Base-by-base conservation (phyloP, 2,113 vertebrate genomes). In the Sebastes fasciatus region DNA sequence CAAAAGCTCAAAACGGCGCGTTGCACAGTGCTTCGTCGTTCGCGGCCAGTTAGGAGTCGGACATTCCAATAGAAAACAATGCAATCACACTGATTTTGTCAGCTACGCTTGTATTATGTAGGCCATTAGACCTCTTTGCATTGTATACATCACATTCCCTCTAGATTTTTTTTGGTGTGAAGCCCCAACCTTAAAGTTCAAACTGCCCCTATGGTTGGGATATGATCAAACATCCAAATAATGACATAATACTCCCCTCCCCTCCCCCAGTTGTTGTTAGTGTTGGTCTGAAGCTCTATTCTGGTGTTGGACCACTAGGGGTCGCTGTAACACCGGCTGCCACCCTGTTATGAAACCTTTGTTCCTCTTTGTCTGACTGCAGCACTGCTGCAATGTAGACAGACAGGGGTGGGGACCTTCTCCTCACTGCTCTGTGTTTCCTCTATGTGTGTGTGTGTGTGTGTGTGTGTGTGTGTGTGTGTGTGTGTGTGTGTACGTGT, bases 351-450 rank as follows among this genome's bases (percentile, higher is more conserved):
- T 84, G 77, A 89, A 91, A 88, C 82, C 84, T 86, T 80, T 76
- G 77, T 71, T 92, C 67, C 67, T 26, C 51, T 86, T 83, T 92
- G 86, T 86, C 78, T 86, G 83, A 89, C 91, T 92, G 89, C 91
- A 88, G 91, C 86, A 88, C 52, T 92, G 89, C 86, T 91, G 89
- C 91, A 91, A 75, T 83, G 74, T 66, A 86, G 82, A 83, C 85
- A 88, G 83, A 88, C 86, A 84, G 75, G 91, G 91, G 87, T 88
- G 89, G 85, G 85, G 83, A 88, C 90, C 83, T 68, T 67, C 66
- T 77, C 67, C 62, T 78, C 57, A 49, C 58, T 77, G 68, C 63
- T 83, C 60, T 58, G 40, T 55, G 45, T 68, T 34, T 80, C 42
- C 17, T 70, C n/a, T 63, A 17, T 74, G 45, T 42, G 3, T 16